Conservation (phyloP, 2,113 vertebrate genomes). For the Puma concolor region DNA sequence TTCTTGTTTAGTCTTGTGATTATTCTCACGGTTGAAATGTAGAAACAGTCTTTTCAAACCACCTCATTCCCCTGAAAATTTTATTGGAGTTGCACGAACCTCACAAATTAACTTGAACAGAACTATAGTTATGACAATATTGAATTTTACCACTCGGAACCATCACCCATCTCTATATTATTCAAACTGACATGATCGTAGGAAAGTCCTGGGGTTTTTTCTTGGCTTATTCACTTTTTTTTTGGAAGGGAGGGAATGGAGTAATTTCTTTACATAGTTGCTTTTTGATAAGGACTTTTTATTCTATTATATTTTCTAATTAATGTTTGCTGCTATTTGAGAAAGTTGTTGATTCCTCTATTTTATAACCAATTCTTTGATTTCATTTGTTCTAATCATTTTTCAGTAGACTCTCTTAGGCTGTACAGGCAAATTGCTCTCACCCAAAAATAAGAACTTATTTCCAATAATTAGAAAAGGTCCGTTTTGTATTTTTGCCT, state of each 20-base stretch:
- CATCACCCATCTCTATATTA: neutral
- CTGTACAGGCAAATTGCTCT: neutral
- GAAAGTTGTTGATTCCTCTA: neutral
- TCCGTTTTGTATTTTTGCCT: conserved; percentile 9
- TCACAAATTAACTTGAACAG: conserved; percentile 55
- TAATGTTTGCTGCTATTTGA: conserved; percentile 44
- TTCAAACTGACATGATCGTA: neutral
- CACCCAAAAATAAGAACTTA: conserved; percentile 12
- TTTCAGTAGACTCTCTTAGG: neutral
- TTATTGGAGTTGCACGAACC: conserved; percentile 27
- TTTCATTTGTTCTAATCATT: neutral
- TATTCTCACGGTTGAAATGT: conserved; percentile 30
- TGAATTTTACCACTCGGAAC: neutral
- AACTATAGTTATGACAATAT: neutral
- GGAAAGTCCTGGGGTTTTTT: neutral
- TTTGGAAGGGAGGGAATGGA: neutral
- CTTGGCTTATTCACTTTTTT: neutral
- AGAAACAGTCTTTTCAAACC: conserved; percentile 37
- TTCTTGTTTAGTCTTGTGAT: conserved; percentile 36
- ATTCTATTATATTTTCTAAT: conserved; percentile 30
- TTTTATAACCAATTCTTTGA: conserved; percentile 12
- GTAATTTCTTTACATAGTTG: neutral
- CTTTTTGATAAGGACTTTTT: neutral
- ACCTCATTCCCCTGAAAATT: conserved; percentile 9
- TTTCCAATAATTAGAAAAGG: conserved; percentile 23